Evolutionary conservation across 2,113 vertebrate genomes (phyloP).

Genomic region (Oreochromis niloticus): DNA sequence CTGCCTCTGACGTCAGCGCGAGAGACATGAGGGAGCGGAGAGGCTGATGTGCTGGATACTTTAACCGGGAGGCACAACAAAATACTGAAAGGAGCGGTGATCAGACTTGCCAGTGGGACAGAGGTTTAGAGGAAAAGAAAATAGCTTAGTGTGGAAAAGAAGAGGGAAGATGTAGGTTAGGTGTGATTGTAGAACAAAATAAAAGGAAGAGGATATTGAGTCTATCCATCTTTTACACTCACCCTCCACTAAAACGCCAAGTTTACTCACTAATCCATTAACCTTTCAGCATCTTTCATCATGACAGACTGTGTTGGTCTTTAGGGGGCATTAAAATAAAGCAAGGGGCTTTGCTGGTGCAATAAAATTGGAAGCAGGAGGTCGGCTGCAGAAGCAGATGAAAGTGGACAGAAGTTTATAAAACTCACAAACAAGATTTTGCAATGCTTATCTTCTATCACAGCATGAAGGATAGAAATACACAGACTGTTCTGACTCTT

Average conservation of each 20-base stretch:
- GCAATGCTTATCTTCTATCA: background rate
- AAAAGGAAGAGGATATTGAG: background rate
- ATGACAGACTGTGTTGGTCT: background rate
- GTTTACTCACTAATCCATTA: background rate
- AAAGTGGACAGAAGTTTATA: background rate
- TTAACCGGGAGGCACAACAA: background rate
- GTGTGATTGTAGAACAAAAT: background rate
- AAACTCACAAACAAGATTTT: background rate
- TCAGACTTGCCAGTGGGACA: background rate
- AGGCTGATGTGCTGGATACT: background rate
- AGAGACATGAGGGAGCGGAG: background rate
- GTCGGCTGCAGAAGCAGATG: background rate
- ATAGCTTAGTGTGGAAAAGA: rapidly evolving
- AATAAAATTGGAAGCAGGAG: background rate
- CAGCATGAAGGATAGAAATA: background rate
- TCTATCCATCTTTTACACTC: background rate
- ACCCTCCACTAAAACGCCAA: background rate
- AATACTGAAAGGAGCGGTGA: background rate
- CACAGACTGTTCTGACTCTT: background rate
- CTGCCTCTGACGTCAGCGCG: conserved; percentile 12
- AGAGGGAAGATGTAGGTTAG: background rate
- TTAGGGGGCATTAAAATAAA: background rate
- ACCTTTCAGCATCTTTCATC: background rate
- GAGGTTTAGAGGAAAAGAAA: background rate
- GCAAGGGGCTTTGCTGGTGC: background rate